These are phyloP conservation scores for Troides oblongomaculatus DNA, from an alignment of 2,888 invertebrate genomes.

Conservation along the genomic window DNA sequence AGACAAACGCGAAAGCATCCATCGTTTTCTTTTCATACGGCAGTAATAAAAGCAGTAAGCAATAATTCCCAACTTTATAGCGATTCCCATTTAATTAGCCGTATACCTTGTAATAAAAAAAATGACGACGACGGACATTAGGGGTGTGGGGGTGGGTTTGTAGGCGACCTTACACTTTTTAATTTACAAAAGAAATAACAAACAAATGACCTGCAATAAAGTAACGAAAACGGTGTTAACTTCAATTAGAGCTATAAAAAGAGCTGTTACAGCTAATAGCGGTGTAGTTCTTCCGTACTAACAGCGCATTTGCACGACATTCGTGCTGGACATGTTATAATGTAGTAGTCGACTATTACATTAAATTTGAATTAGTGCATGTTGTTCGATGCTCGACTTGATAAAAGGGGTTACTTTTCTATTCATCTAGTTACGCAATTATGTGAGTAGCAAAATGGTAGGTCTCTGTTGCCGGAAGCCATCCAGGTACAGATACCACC, in stretches of 20 bases:
- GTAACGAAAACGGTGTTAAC: slow-evolving; percentile 52
- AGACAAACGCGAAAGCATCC: too few species aligned
- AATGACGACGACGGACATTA: slow-evolving; percentile 13
- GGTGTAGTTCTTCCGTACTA: slow-evolving; percentile 39
- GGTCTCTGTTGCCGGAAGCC: too few species aligned
- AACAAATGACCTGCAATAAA: slow-evolving; percentile 42
- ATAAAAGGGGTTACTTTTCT: too few species aligned
- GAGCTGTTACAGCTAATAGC: slow-evolving; percentile 57
- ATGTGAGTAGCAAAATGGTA: too few species aligned
- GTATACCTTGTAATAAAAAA: slow-evolving; percentile 9
- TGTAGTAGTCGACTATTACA: too few species aligned
- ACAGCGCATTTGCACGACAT: slow-evolving; percentile 28
- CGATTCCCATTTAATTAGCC: slow-evolving; percentile 15
- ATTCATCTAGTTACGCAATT: too few species aligned
- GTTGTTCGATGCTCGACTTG: too few species aligned
- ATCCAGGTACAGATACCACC: too few species aligned
- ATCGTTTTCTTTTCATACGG: neutral
- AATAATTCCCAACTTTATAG: slow-evolving; percentile 14
- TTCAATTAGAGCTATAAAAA: slow-evolving; percentile 63
- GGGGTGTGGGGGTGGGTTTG: neutral
- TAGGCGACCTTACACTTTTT: slow-evolving; percentile 6
- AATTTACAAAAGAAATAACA: slow-evolving; percentile 39
- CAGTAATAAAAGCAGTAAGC: neutral
- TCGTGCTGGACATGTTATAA: slow-evolving; percentile 10
- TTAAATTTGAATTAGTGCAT: too few species aligned